Evolutionary conservation across 2,797 vertebrate genomes (phyloP), one percentile per base, ranked within the genome.

Genomic region (Etheostoma nigrum): DNA sequence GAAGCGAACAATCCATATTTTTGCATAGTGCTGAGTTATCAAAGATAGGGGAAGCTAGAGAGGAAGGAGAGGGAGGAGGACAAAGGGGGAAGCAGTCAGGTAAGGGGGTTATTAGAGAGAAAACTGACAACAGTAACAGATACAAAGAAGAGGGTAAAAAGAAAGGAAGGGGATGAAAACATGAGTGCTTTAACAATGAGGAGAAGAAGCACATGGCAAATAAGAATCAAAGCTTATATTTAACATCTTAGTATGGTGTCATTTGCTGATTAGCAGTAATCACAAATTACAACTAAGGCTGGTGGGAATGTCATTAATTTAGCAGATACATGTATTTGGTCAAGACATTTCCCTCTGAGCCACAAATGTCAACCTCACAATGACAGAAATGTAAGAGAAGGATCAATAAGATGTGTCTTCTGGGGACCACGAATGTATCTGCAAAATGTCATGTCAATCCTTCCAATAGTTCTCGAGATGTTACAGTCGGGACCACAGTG

Each of bases 21-120:
- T 77, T 82, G 64, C 85, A 89, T 85, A 84, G 59, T 82, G 92
- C 89, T 92, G 91, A 91, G 74, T 78, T 87, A 90, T 86, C 88
- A 88, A 67, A 89, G 76, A 81, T 76, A 81, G 48, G 6, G 59
- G 59, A 61, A 64, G 64, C 61, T 6, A 12, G 14, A 47, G 45
- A 71, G 45, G 59, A 74, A 62, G 62, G 48, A 27, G 57, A 52
- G 76, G 83, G 74, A 75, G 60, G 68, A 70, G 85, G 88, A 83
- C 70, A 69, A 81, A 64, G 40, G 16, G 72, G 71, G 85, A 85
- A 72, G 60, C 75, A 74, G 84, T 58, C 49, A 76, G 78, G 74
- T 74, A 61, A 40, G 54, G 27, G 48, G 25, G 67, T 49, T 70
- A 70, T 60, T 60, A 23, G 25, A 30, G 52, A 51, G 42, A 52